phyloP scores from a whole-genome alignment of 2,888 invertebrate species.

The Hypolimnas misippus region DNA sequence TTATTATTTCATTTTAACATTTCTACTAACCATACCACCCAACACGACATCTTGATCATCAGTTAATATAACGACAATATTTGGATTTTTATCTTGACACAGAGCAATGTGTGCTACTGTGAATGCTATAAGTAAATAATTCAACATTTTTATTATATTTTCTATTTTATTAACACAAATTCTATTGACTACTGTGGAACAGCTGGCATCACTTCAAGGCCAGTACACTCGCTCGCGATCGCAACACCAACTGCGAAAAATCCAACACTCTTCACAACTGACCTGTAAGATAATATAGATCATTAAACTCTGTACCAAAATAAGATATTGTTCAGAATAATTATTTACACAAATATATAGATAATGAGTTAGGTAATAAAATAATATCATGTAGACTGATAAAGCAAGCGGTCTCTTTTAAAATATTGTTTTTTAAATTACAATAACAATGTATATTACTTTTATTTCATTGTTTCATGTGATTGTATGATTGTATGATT shows the following conservation, averaged over 20 bases:
- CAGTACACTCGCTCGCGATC: constrained; percentile 90
- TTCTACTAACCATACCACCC: constrained; percentile 88
- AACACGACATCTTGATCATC: constrained; percentile 94
- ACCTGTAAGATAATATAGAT: constrained; percentile 84
- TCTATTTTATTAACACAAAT: constrained; percentile 41
- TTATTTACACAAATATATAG: not conserved
- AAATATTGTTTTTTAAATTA: no score
- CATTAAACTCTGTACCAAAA: constrained; percentile 33
- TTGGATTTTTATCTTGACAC: constrained; percentile 77
- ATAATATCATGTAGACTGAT: not conserved
- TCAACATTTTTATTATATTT: constrained; percentile 65
- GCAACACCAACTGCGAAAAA: constrained; percentile 90
- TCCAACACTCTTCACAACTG: constrained; percentile 91
- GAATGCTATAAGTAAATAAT: constrained; percentile 64
- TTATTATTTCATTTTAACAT: constrained; percentile 56
- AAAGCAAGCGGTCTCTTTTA: no score
- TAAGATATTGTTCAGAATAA: not conserved
- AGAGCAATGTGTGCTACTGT: constrained; percentile 48
- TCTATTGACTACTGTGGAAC: constrained; percentile 60
- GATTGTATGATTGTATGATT: no score
- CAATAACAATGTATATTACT: no score
- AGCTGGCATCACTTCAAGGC: constrained; percentile 89
- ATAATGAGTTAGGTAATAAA: constrained; percentile 10
- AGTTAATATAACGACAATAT: constrained; percentile 91
- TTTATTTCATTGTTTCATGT: no score